Conservation (phyloP, 1,140 invertebrate genomes). For the Drosophila kohkoa region DNA sequence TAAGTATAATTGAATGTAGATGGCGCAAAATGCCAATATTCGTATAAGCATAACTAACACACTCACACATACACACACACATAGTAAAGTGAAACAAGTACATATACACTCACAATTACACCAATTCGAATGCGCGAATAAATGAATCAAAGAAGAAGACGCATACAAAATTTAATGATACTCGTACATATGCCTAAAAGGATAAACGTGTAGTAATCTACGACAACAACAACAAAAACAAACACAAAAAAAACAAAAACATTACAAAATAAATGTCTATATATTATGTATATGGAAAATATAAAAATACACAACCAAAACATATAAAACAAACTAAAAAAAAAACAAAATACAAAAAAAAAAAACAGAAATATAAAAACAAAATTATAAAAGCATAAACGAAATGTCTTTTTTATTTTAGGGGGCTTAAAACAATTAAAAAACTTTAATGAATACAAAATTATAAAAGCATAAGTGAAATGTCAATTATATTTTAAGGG, state of each 20-base stretch:
- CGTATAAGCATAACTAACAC: conserved; percentile 45
- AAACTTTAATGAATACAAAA: neutral
- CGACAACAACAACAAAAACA: conserved; percentile 86
- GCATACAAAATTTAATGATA: conserved; percentile 53
- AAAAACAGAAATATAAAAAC: conserved; percentile 38
- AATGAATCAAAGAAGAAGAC: conserved; percentile 21
- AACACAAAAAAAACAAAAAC: conserved; percentile 51
- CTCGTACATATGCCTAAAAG: conserved; percentile 80
- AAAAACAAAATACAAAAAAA: conserved; percentile 26
- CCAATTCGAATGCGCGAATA: conserved; percentile 34
- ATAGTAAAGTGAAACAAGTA: conserved; percentile 1
- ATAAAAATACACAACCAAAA: conserved; percentile 41
- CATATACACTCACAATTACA: conserved; percentile 36
- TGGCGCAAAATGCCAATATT: conserved; percentile 29
- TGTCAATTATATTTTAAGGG: conserved; percentile 6
- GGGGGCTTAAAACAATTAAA: neutral
- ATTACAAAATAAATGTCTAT: conserved; percentile 80
- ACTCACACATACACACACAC: conserved; percentile 27
- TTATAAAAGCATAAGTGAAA: conserved; percentile 52
- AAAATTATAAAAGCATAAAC: conserved; percentile 50
- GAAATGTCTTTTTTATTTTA: conserved; percentile 38
- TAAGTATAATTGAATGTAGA: conserved; percentile 54
- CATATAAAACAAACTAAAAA: conserved; percentile 22
- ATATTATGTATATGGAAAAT: conserved; percentile 72
- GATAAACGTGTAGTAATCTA: conserved; percentile 89